These are phyloP conservation scores for Drosophila nebulosa DNA, from an alignment of 1,140 invertebrate species.

Conservation along the genomic window DNA sequence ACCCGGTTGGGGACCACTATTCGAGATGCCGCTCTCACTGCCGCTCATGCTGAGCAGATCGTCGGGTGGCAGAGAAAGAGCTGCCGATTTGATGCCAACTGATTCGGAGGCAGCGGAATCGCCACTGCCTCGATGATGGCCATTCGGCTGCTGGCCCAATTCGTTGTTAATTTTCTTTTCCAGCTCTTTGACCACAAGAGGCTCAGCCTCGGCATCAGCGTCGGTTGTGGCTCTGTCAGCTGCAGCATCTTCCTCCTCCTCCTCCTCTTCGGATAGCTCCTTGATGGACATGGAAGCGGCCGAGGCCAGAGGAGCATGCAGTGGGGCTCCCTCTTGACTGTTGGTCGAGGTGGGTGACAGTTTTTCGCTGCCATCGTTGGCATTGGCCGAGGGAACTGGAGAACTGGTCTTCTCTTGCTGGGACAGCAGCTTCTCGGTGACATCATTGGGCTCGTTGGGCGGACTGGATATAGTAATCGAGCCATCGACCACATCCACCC, in stretches of 20 bases:
- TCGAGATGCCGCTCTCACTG: conserved; percentile 60
- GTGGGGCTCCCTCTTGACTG: conserved; percentile 81
- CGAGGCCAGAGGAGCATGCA: conserved; percentile 73
- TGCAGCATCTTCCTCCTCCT: conserved; percentile 38
- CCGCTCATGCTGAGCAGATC: conserved; percentile 65
- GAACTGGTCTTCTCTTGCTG: conserved; percentile 36
- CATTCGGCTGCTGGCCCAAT: conserved; percentile 12
- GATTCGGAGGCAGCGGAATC: conserved; percentile 58
- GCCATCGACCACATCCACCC: conserved; percentile 15
- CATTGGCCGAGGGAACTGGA: conserved; percentile 68
- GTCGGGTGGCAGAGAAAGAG: conserved; percentile 69
- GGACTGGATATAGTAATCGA: conserved; percentile 50
- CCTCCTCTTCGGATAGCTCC: conserved; percentile 68
- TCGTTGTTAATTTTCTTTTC: conserved; percentile 27
- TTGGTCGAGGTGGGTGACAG: conserved; percentile 81
- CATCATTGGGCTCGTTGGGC: conserved; percentile 81
- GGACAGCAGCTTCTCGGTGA: conserved; percentile 60
- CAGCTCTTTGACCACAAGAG: conserved; percentile 45
- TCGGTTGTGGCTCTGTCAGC: conserved; percentile 19
- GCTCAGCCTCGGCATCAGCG: conserved; percentile 28
- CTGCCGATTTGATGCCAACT: conserved; percentile 55
- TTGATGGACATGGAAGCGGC: conserved; percentile 81
- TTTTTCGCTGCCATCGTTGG: conserved; percentile 80
- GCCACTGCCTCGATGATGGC: conserved; percentile 40
- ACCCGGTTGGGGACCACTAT: conserved; percentile 37